Conservation (phyloP, 2,797 vertebrate species). For the Sciaenops ocellatus region DNA sequence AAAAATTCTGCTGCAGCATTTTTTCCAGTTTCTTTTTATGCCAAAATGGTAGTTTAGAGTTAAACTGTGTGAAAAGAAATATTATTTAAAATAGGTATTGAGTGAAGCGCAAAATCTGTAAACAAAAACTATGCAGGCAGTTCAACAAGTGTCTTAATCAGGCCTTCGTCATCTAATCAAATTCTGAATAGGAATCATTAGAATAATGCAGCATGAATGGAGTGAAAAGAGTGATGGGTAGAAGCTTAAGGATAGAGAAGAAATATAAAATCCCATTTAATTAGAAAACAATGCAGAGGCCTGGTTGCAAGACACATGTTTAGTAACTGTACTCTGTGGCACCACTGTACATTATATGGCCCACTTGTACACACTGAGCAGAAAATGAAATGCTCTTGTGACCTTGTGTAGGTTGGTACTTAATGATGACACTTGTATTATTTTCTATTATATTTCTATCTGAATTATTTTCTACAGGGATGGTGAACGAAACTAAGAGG, state of each 20-base stretch:
- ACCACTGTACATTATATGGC: background rate
- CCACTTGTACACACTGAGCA: background rate
- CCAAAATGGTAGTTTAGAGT: background rate
- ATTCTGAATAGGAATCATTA: background rate
- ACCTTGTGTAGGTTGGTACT: slow-evolving; percentile 25
- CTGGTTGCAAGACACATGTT: slow-evolving; percentile 1
- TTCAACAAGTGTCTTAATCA: too few species aligned
- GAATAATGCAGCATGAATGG: background rate
- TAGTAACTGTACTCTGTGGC: background rate
- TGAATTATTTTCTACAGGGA: slow-evolving; percentile 8
- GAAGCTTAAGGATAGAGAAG: background rate
- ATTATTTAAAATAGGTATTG: background rate
- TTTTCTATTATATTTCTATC: too few species aligned
- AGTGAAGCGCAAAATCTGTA: background rate
- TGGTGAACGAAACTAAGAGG: background rate
- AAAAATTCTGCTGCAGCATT: background rate
- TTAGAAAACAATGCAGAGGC: background rate
- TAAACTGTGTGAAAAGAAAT: background rate
- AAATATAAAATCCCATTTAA: slow-evolving; percentile 5
- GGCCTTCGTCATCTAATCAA: too few species aligned
- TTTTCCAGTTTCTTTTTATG: background rate
- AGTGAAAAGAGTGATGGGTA: background rate
- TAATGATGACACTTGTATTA: slow-evolving; percentile 5
- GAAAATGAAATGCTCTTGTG: slow-evolving; percentile 33
- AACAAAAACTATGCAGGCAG: background rate